These are phyloP conservation scores for Fundulus diaphanus DNA, from an alignment of 2,797 vertebrate genomes.

Conservation along the genomic window DNA sequence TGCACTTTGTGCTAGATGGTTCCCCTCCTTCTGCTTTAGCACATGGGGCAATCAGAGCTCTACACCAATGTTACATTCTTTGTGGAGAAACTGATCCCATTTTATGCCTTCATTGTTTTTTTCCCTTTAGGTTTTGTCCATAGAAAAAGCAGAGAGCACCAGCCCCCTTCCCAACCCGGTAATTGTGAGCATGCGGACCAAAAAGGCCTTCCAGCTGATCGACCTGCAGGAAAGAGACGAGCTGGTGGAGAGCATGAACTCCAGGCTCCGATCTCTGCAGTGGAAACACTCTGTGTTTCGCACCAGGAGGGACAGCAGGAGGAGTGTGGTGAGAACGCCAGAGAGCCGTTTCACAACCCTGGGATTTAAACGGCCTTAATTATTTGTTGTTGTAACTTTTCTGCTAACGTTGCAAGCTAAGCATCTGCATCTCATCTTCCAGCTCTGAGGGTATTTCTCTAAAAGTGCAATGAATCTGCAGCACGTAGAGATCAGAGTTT, in stretches of 20 bases:
- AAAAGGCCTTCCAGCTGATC: constrained; percentile 96
- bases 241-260: constrained; percentile 86
- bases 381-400: background rate
- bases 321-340: constrained; percentile 58
- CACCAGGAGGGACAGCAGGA: constrained; percentile 56
- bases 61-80: background rate
- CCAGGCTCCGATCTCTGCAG: constrained; percentile 81
- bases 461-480: background rate
- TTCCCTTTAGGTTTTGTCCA: constrained; percentile 85
- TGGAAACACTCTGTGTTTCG: constrained; percentile 75
- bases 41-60: background rate
- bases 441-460: background rate
- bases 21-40: background rate
- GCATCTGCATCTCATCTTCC: background rate
- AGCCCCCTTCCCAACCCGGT: constrained; percentile 89
- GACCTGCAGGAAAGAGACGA: constrained; percentile 87
- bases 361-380: background rate
- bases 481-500: background rate
- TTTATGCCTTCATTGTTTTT: background rate
- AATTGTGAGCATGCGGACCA: constrained; percentile 90
- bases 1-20: background rate
- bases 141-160: constrained; percentile 95
- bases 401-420: too few relatives aligned
- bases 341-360: background rate
- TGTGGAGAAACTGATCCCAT: background rate